Evolutionary conservation across 2,113 vertebrate species (phyloP), one percentile per base, ranked within the genome.

Genomic region (Solea senegalensis): DNA sequence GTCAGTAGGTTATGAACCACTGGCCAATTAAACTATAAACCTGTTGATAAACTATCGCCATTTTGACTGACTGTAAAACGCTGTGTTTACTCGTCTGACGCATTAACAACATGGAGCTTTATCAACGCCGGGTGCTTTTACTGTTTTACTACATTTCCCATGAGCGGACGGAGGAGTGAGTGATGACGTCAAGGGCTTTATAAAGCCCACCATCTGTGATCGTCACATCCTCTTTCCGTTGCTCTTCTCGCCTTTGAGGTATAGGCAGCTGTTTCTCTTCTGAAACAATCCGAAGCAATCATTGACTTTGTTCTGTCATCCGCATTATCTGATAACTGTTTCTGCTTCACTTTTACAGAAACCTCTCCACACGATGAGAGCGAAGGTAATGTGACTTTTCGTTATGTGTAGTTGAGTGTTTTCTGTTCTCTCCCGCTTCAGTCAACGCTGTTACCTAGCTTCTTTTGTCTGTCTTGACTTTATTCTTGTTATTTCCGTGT

Each of bases 321-420:
- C 40, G 1, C 9, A 2, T 60, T 65, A 9, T 46, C 46, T 72
- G 57, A 85, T 2, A 39, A 9, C 1, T 65, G 1, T 41, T 13
- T 74, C 55, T 76, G 62, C 13, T 73, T 83, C 85, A 0, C 65
- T 85, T 64, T 61, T 73, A 93, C 93, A 90, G 83, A 72, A 80
- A 48, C 59, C n/a, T 88, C 91, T 92, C 90, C 84, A 78, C 92
- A 84, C 86, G 88, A 98, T 98, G 96, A 96, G 96, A 94, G 96
- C 95, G 16, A 98, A 98, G 96, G 96, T 98, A 51, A 82, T 58
- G 27, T 34, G 26, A 51, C 2, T 2, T 4, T 0, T 5, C 1
- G 2, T 0, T 0, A 0, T 8, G 0, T 0, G 4, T 39, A 41
- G 67, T 45, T 73, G 7, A 1, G 0, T 1, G 7, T 21, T 54